These are phyloP conservation scores for Tympanoctomys barrerae DNA, from an alignment of 2,797 vertebrate genomes.

Conservation along the genomic window DNA sequence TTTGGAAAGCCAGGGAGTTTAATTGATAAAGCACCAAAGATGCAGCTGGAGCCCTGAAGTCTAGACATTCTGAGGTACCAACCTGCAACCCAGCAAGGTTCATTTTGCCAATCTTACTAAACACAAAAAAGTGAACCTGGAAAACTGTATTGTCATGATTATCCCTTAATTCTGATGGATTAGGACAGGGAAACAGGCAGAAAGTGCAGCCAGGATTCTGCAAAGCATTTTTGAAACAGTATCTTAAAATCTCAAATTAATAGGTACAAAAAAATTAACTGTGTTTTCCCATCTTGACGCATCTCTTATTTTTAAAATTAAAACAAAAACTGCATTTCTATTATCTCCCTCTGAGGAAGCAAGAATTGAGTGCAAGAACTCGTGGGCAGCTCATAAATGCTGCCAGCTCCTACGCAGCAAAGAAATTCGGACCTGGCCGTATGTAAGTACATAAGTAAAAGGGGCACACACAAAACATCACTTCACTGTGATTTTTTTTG, in stretches of 20 bases:
- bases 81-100: neutral
- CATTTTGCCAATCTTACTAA: conserved; percentile 1
- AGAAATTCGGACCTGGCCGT: neutral
- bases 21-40: conserved; percentile 67
- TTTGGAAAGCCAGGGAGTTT: conserved; percentile 16
- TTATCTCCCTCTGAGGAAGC: neutral
- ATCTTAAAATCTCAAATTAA: neutral
- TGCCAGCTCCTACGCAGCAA: neutral
- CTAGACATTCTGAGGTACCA: conserved; percentile 56
- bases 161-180: conserved; percentile 13
- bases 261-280: neutral
- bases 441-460: neutral
- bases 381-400: neutral
- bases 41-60: conserved; percentile 67
- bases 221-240: neutral
- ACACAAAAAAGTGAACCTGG: neutral
- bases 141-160: neutral
- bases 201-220: neutral
- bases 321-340: neutral
- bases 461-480: neutral
- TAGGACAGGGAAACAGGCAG: neutral
- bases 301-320: neutral
- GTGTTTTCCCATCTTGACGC: neutral
- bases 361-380: neutral
- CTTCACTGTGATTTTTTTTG: too few relatives aligned